Conservation (phyloP, 2,113 vertebrate species). For the Hemiprocne comata region DNA sequence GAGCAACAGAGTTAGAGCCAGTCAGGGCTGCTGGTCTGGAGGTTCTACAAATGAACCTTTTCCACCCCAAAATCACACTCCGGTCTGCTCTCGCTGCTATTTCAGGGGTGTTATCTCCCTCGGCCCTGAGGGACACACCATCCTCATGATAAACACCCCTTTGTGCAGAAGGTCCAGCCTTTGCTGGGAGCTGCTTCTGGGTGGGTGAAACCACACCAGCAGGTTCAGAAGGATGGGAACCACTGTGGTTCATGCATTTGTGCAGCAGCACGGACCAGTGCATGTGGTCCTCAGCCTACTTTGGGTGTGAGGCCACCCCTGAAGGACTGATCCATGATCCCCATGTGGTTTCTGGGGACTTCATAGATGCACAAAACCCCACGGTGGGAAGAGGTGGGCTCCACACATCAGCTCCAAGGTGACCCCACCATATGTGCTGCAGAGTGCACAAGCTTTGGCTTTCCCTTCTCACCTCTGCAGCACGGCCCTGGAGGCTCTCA, state of each 20-base stretch:
- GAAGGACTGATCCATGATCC: no score
- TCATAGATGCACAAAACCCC: not conserved
- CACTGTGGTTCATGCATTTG: not conserved
- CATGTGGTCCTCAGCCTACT: not conserved
- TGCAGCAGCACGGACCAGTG: not conserved
- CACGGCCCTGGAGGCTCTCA: not conserved
- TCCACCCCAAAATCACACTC: not conserved
- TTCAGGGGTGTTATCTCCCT: not conserved
- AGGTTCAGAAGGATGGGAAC: accelerated
- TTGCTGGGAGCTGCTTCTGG: not conserved
- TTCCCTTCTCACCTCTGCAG: not conserved
- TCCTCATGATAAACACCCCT: not conserved
- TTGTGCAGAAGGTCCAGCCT: not conserved
- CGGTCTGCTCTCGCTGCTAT: not conserved
- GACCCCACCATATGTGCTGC: accelerated
- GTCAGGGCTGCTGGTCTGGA: not conserved
- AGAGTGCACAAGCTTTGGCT: not conserved
- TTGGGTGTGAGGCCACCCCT: not conserved
- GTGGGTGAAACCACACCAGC: not conserved
- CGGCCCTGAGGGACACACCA: not conserved
- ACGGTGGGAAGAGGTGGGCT: not conserved
- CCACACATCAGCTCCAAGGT: not conserved
- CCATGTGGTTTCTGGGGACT: not conserved
- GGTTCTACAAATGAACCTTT: not conserved
- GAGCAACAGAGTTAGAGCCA: not conserved